A percentile compares a stretch with the other conserved stretches of the same genome.
Evolutionary conservation across 1,140 invertebrate genomes (phyloP).

Genomic region (Subanguina moxae): DNA sequence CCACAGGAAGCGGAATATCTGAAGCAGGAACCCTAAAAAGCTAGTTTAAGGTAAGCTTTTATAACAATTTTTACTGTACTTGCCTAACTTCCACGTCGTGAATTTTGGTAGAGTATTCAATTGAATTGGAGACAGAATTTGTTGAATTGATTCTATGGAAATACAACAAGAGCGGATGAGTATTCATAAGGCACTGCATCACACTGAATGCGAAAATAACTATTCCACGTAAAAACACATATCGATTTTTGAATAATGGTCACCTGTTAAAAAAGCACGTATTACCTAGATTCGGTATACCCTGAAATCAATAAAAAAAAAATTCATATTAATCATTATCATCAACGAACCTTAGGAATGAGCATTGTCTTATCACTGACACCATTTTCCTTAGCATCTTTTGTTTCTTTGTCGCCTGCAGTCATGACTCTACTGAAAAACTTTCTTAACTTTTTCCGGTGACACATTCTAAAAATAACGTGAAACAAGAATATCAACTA

Average conservation of each 20-base stretch:
- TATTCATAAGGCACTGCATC: constrained; percentile 67
- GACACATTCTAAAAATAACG: no score
- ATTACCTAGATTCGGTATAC: constrained; percentile 25
- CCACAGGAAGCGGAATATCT: constrained; percentile 12
- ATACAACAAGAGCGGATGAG: constrained; percentile 31
- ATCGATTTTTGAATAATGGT: background rate
- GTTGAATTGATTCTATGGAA: constrained; percentile 75
- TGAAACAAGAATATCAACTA: no score
- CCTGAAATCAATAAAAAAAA: background rate
- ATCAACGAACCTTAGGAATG: constrained; percentile 1
- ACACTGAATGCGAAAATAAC: constrained; percentile 78
- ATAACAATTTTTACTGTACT: background rate
- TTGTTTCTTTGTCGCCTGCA: no score
- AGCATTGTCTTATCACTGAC: background rate
- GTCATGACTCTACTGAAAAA: no score
- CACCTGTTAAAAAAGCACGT: constrained; percentile 13
- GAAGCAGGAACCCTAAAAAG: constrained; percentile 23
- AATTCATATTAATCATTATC: background rate
- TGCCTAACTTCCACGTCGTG: constrained; percentile 59
- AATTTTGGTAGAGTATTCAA: constrained; percentile 66
- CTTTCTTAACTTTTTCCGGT: no score
- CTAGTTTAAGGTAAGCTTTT: background rate
- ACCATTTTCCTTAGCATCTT: no score
- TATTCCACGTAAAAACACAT: no score
- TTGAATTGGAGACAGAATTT: constrained; percentile 70